Evolutionary conservation across 2,113 vertebrate genomes (phyloP), one percentile per base, ranked within the genome.

Genomic region (Brachypteracias leptosomus): DNA sequence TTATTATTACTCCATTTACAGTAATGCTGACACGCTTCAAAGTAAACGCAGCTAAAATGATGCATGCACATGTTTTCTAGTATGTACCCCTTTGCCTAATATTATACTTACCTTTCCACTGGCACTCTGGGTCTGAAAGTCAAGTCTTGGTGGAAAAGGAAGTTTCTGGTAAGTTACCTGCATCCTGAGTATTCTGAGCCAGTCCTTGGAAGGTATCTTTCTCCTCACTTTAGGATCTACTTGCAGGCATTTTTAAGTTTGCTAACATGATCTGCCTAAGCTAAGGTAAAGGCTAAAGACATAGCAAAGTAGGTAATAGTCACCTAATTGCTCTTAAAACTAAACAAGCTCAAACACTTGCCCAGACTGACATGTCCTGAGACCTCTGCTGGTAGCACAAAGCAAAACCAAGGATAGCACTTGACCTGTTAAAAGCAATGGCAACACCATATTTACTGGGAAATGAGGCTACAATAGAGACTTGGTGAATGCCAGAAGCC

Each of bases 131-230:
- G 10, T 76, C 54, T 84, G n/a, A 26, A 71, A 4, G 40, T 74
- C 40, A 46, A 35, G 0, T 57, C 16, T 84, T 54, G n/a, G 11
- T 0, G 3, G 13, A 71, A 55, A 9, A 4, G 11, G 7, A 52
- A 24, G 6, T 49, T 89, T 91, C 46, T 58, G n/a, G 12, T 44
- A 19, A 67, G 25, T 16, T 49, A 10, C 44, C 44, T 57, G 13
- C 6, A 25, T 44, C 31, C 47, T 52, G n/a, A 52, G 31, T 54
- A 51, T 52, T 74, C 49, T 4, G 7, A 65, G 26, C 26, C 36
- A 6, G 20, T 54, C 38, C 13, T 26, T 68, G 24, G 11, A 20
- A 40, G 19, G 42, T 49, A 12, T 46, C 26, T 52, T 72, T 54
- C 51, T 58, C 13, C 5, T 66, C 18, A 5, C 16, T 75, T 81